Evolutionary conservation across 1,140 invertebrate species (phyloP), one percentile per base, ranked within the genome.

Genomic region (Ooceraea biroi): DNA sequence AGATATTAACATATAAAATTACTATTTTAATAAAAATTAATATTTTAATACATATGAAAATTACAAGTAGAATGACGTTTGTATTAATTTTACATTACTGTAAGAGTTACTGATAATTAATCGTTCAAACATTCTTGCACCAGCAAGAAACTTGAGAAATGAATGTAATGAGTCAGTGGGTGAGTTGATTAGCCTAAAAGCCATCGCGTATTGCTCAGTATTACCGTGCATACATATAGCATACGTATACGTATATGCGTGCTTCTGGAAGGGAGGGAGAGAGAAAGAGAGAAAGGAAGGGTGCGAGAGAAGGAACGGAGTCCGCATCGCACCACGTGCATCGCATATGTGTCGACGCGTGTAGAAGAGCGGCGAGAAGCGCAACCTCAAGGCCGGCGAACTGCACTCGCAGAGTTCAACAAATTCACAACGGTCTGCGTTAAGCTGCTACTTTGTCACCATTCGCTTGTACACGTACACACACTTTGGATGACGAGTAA

Each of bases 271-370:
- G 41, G 8, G 41, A 74, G 52, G 58, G 50, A 73, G 11, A 46
- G 30, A 44, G 30, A 25, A 19, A 52, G 48, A 57, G 22, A 22
- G 25, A 17, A n/a, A n/a, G n/a, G n/a, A n/a, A n/a, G n/a, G n/a
- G n/a, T n/a, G n/a, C n/a, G n/a, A n/a, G n/a, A n/a, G n/a, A n/a
- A n/a, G n/a, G n/a, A n/a, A n/a, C n/a, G n/a, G n/a, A n/a, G n/a
- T 80, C 44, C 30, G 30, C 27, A 44, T 66, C 57, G 55, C 27
- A 30, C 36, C 61, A 57, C 55, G 68, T 71, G 55, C 85, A 48
- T 85, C 44, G 77, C 85, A 85, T 82, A 77, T 84, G 85, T 85
- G 80, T 87, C 52, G 82, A 82, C 77, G 77, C 71, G 57, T 85
- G 77, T 11, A 82, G 58, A 76, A 55, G 48, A 61, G 60, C 50